Evolutionary conservation across 1,140 invertebrate species (phyloP).

Genomic region (Anastrepha obliqua): DNA sequence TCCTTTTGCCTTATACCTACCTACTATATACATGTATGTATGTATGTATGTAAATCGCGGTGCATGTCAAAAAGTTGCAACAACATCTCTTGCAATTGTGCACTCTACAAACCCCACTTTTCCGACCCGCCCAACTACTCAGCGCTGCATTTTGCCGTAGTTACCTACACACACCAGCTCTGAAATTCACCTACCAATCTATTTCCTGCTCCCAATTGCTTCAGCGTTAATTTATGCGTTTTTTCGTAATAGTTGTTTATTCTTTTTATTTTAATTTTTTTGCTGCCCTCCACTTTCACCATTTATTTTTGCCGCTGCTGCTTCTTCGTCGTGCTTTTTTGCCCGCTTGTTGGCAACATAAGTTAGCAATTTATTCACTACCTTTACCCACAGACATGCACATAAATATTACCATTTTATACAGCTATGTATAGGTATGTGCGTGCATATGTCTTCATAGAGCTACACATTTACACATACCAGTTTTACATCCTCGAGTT

Average conservation of each 20-base stretch:
- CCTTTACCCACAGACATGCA: background rate
- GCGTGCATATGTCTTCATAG: too few species aligned
- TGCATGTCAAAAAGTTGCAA: background rate
- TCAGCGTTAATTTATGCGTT: constrained; percentile 23
- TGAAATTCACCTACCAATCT: background rate
- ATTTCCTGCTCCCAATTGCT: constrained; percentile 8
- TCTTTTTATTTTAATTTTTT: background rate
- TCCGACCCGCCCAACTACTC: background rate
- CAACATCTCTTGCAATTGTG: background rate
- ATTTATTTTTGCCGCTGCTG: too few species aligned
- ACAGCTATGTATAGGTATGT: background rate
- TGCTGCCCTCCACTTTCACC: background rate
- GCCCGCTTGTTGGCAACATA: background rate
- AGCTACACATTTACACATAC: too few species aligned
- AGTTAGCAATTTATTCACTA: background rate
- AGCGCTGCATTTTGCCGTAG: background rate
- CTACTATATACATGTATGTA: too few species aligned
- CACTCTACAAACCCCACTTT: background rate
- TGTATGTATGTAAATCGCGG: too few species aligned
- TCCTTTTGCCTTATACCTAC: too few species aligned
- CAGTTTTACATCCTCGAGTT: too few species aligned
- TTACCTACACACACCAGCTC: background rate
- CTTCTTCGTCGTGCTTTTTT: background rate
- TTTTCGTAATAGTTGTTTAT: background rate
- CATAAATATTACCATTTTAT: background rate